Evolutionary conservation across 1,140 invertebrate species (phyloP), one percentile per base, ranked within the genome.

Genomic region (Hyles vespertilio): DNA sequence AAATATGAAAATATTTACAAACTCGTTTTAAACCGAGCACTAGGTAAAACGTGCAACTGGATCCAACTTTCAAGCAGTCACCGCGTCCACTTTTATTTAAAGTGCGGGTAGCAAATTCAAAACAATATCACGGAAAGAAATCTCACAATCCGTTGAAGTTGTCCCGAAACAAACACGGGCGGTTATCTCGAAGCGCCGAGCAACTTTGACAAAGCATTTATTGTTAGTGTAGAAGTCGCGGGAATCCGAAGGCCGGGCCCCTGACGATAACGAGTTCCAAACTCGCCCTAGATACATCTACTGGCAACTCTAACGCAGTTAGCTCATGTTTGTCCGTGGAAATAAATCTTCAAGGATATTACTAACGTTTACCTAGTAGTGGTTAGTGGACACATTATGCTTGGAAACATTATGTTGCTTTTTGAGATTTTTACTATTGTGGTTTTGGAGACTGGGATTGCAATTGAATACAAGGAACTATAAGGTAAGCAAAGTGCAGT

Each of bases 121-220:
- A 69, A 70, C 34, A 48, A 51, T 67, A 67, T 60, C 57, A 64
- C 59, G 69, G 74, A 79, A 72, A 61, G 62, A 66, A 62, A 69
- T 67, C 72, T 70, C 40, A 55, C 57, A 64, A 66, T 51, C 52
- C 56, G 61, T 56, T n/a, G 43, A 70, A 81, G 63, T 71, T 74
- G 22, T 22, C 46, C 61, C 48, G 70, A 72, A 77, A 81, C 79
- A 83, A 84, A 80, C 72, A 74, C 68, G 72, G 79, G 75, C 72
- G 67, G 77, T 82, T 84, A 84, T 84, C 79, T 87, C 64, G 51
- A 70, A 60, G 48, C 32, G 10, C 44, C 33, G 45, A 46, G 52
- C 32, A 79, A 86, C 71, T 86, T 86, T 86, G 83, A 81, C 83
- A 83, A 81, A 83, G 83, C 80, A 81, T 81, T 86, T 86, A 82